Evolutionary conservation across 2,113 vertebrate genomes (phyloP).

Genomic region (Alethe diademata): DNA sequence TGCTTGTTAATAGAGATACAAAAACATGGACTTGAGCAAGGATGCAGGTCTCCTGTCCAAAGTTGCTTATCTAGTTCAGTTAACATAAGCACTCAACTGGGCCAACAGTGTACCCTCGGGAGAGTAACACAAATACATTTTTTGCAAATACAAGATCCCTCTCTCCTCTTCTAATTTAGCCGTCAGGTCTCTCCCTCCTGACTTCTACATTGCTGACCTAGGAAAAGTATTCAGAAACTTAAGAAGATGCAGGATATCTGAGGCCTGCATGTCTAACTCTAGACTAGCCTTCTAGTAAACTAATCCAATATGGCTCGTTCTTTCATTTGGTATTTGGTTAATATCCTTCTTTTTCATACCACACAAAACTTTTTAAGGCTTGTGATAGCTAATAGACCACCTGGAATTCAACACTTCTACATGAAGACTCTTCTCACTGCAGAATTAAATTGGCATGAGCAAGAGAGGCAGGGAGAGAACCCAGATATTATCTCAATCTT

Average conservation of each 20-base stretch:
- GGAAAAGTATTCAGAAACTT: not conserved
- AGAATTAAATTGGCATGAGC: not conserved
- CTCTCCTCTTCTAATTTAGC: not conserved
- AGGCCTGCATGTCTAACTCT: not conserved
- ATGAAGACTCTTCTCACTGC: not conserved
- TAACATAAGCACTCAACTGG: not conserved
- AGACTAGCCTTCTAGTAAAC: not conserved
- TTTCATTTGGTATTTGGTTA: not conserved
- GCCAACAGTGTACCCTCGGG: not conserved
- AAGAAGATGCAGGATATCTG: not conserved
- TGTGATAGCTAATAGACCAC: not conserved
- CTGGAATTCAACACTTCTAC: not conserved
- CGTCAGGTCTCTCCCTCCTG: not conserved
- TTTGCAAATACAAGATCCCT: not conserved
- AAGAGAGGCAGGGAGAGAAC: not conserved
- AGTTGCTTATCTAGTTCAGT: not conserved
- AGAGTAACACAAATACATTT: not conserved
- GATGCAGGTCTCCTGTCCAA: not conserved
- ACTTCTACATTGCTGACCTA: not conserved
- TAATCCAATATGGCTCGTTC: not conserved
- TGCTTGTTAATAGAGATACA: not conserved
- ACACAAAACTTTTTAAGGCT: not conserved
- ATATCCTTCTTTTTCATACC: not conserved
- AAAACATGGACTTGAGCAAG: not conserved
- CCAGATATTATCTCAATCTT: not conserved